Base-by-base conservation (phyloP, 1,140 invertebrate species). In the Pentalonia nigronervosa region DNA sequence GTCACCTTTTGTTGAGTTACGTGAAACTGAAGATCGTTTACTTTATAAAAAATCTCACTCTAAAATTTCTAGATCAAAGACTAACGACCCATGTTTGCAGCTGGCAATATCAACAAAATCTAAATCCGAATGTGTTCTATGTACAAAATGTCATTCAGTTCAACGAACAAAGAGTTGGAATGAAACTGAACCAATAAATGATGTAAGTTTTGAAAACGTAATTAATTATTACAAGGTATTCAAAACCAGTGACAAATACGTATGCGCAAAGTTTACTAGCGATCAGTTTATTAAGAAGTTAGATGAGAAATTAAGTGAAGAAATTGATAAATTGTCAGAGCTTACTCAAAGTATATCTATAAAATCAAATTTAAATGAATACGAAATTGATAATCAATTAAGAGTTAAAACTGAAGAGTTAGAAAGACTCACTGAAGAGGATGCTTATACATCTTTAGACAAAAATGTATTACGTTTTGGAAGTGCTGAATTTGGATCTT, bases 191-290 rank as follows among this genome's bases (percentile, higher is more conserved):
- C 81, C 91, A 41, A 84, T 93, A 83, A 93, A 93, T 50, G 91
- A 93, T 83, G 91, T 93, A 20, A 84, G 81, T 86, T 93, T 93
- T 56, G 91, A 93, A 50, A 93, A 93, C 36, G 91, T 93, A 36
- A 93, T 93, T 23, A 93, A 93, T 30, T 93, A 93, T 84, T 93
- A 93, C 14, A 93, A 93, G 47, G 50, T 93, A 56, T 93, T 84
- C 23, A 93, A 93, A 41, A 86, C 81, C 30, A 86, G 81, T 25
- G 91, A 93, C 48, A 83, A 84, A 41, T 86, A 92, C 17, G 91
- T 92, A 8, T 84, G 81, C 34, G 48, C 76, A 41, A 86, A 93
- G 76, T 93, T 93, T 36, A 86, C 91, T 25, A 56, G 34, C 36
- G 81, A 86, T 84, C 48, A 86, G 7, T 86, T 53, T 17, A 56